Evolutionary conservation across 2,113 vertebrate species (phyloP).

Genomic region (Oncorhynchus kisutch): DNA sequence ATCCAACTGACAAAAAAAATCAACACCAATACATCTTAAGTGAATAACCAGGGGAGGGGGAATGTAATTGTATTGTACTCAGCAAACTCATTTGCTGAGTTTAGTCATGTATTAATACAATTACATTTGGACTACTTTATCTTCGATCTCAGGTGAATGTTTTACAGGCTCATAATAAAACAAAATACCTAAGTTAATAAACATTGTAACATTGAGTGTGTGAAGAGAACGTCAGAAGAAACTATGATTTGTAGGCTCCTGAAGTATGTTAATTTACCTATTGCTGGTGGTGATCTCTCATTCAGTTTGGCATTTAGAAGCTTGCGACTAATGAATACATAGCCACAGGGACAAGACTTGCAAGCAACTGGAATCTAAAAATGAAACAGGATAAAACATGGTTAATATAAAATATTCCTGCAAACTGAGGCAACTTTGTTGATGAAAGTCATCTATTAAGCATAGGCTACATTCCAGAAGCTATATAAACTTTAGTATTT

Average conservation of each 20-base stretch:
- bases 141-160: neutral
- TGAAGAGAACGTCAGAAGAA: neutral
- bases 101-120: too few relatives aligned
- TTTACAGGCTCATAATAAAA: neutral
- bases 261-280: slow-evolving; percentile 70
- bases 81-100: neutral
- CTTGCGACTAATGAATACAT: slow-evolving; percentile 96
- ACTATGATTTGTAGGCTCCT: neutral
- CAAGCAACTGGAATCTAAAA: slow-evolving; percentile 94
- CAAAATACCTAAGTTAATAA: neutral
- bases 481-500: neutral
- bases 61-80: too few relatives aligned
- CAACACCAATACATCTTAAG: neutral
- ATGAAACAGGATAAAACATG: slow-evolving; percentile 21
- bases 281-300: slow-evolving; percentile 79
- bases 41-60: too few relatives aligned
- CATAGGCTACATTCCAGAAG: neutral
- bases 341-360: slow-evolving; percentile 96
- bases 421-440: neutral
- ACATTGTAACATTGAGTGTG: neutral
- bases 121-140: neutral
- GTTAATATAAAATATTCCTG: neutral
- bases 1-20: neutral
- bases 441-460: neutral
- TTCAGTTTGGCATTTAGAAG: slow-evolving; percentile 90